Percentiles rank a stretch among this genome's conserved stretches.
Conservation (phyloP, 2,888 invertebrate species). For the Phalera bucephala region DNA sequence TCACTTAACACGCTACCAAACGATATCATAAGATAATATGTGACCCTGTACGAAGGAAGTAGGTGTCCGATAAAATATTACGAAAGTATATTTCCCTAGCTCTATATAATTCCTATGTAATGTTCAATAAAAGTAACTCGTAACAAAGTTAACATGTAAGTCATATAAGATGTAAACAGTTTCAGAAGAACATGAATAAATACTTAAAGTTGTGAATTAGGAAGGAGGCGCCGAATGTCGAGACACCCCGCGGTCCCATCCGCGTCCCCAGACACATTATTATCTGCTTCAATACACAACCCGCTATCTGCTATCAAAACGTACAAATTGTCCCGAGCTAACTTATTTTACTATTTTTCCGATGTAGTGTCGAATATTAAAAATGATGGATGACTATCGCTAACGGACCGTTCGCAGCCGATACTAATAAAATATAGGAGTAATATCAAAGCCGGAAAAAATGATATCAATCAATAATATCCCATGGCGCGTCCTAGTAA, state of each 20-base stretch:
- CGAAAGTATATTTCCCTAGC: background rate
- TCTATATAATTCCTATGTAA: background rate
- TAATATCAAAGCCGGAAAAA: slow-evolving; percentile 42
- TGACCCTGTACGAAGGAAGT: background rate
- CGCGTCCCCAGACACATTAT: slow-evolving; percentile 46
- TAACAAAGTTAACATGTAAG: slow-evolving; percentile 15
- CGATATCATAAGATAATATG: background rate
- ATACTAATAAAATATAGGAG: slow-evolving; percentile 25
- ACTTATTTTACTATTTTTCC: slow-evolving; percentile 38
- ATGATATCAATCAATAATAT: slow-evolving; percentile 62
- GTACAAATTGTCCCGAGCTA: slow-evolving; percentile 36
- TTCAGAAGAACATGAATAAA: slow-evolving; percentile 31
- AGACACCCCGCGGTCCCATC: slow-evolving; percentile 19
- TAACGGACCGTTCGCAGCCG: slow-evolving; percentile 30
- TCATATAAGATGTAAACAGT: slow-evolving; percentile 26
- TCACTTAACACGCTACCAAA: background rate
- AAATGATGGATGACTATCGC: slow-evolving; percentile 56
- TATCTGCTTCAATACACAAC: slow-evolving; percentile 49
- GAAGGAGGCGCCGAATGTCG: slow-evolving; percentile 25
- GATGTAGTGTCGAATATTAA: slow-evolving; percentile 35
- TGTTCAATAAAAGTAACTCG: slow-evolving; percentile 12
- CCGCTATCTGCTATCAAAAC: slow-evolving; percentile 39
- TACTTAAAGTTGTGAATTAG: slow-evolving; percentile 37
- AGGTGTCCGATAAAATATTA: too few relatives aligned
- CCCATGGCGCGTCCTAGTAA: slow-evolving; percentile 48